Evolutionary conservation across 2,113 vertebrate species (phyloP).

Genomic region (Eptesicus fuscus): DNA sequence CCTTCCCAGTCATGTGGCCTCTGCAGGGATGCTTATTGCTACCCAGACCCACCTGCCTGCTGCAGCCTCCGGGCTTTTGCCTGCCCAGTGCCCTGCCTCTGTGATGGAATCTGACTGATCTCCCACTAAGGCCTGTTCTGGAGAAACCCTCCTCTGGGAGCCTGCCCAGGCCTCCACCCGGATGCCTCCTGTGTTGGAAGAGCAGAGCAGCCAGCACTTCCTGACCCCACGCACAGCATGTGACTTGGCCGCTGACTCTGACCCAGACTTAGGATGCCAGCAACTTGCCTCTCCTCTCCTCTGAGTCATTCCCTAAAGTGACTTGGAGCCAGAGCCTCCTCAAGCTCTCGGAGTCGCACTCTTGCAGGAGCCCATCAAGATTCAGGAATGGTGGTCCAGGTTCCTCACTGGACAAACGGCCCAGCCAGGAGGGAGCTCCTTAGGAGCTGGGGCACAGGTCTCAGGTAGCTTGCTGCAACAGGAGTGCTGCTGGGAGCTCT

Average conservation of each 20-base stretch:
- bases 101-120: not conserved
- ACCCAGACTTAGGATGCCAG: not conserved
- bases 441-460: not conserved
- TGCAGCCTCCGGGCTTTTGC: not conserved
- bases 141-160: not conserved
- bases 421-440: not conserved
- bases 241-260: not conserved
- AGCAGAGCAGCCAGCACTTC: not conserved
- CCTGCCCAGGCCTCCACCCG: not conserved
- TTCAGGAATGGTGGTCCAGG: not conserved
- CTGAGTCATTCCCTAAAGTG: not conserved
- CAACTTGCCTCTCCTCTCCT: not conserved
- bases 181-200: not conserved
- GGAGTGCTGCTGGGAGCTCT: fast-evolving
- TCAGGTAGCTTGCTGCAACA: not conserved
- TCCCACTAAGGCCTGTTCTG: not conserved
- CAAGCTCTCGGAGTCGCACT: not conserved
- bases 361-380: not conserved
- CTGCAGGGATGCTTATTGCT: not conserved
- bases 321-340: not conserved
- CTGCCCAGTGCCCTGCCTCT: not conserved
- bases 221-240: not conserved
- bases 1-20: not conserved
- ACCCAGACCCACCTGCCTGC: not conserved
- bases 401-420: not conserved